A percentile compares a stretch with the other conserved stretches of the same genome.
phyloP scores from a whole-genome alignment of 2,797 vertebrate genomes.

The Oreochromis mossambicus region DNA sequence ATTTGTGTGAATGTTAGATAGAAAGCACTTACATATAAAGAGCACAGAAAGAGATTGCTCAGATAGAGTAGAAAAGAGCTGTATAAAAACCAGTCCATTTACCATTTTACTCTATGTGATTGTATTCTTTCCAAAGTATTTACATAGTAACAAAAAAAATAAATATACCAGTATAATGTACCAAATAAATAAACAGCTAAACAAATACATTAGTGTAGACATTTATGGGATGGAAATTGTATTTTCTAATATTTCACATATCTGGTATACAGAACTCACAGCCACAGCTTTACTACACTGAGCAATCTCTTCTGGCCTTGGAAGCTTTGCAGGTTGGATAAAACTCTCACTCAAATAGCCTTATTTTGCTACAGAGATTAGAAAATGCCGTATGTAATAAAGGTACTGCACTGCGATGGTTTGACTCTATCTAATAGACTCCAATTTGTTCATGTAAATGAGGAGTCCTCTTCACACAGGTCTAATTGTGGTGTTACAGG shows the following conservation, averaged over 20 bases:
- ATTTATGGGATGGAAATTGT: neutral
- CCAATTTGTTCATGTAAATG: neutral
- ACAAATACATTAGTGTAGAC: neutral
- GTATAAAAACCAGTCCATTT: neutral
- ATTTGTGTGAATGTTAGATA: neutral
- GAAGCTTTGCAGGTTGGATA: neutral
- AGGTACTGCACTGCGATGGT: neutral
- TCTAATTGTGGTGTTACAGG: neutral
- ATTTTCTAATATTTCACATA: neutral
- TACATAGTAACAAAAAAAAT: neutral
- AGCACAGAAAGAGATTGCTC: neutral
- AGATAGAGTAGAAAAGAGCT: neutral
- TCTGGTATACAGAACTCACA: neutral
- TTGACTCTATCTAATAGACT: neutral
- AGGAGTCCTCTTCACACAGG: neutral
- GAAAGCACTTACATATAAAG: neutral
- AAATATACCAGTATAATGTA: neutral
- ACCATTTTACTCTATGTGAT: neutral
- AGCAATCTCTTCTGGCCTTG: neutral
- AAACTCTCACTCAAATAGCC: neutral
- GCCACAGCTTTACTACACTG: neutral
- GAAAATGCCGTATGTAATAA: neutral
- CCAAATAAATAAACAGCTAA: neutral
- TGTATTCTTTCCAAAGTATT: neutral
- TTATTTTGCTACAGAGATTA: neutral